phyloP scores from a whole-genome alignment of 2,797 vertebrate genomes.

The Enteromius mattozi region DNA sequence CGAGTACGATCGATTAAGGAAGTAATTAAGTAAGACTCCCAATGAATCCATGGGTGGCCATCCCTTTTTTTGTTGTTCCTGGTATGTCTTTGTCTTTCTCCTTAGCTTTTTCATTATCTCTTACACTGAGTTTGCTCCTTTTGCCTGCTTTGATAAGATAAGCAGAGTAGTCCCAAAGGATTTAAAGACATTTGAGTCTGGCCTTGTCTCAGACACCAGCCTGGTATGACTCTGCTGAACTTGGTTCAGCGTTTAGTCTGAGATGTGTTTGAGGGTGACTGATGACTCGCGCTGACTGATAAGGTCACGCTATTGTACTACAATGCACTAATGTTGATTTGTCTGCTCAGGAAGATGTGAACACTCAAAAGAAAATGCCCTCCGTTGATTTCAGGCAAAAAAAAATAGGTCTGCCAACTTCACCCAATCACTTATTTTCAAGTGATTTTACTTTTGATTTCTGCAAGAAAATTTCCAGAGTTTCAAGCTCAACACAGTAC shows the following conservation, averaged over 20 bases:
- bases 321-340: slow-evolving; percentile 53
- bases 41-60: slow-evolving; percentile 67
- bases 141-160: slow-evolving; percentile 54
- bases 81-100: slow-evolving; percentile 44
- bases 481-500: background rate
- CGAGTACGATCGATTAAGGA: slow-evolving; percentile 69
- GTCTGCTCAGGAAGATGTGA: slow-evolving; percentile 25
- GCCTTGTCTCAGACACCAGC: slow-evolving; percentile 4
- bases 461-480: background rate
- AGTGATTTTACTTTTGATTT: background rate
- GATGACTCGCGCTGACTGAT: slow-evolving; percentile 47
- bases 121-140: slow-evolving; percentile 38
- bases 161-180: slow-evolving; percentile 43
- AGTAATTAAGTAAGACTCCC: slow-evolving; percentile 73
- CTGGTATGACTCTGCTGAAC: slow-evolving; percentile 30
- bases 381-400: background rate
- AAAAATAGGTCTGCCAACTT: background rate
- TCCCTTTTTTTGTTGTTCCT: slow-evolving; percentile 55
- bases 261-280: slow-evolving; percentile 44
- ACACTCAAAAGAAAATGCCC: background rate
- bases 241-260: slow-evolving; percentile 22
- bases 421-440: background rate
- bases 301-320: slow-evolving; percentile 13
- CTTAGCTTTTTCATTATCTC: slow-evolving; percentile 46
- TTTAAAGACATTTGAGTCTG: slow-evolving; percentile 33